These are phyloP conservation scores for Chascanopsetta lugubris DNA, from an alignment of 2,113 vertebrate species.

Conservation along the genomic window DNA sequence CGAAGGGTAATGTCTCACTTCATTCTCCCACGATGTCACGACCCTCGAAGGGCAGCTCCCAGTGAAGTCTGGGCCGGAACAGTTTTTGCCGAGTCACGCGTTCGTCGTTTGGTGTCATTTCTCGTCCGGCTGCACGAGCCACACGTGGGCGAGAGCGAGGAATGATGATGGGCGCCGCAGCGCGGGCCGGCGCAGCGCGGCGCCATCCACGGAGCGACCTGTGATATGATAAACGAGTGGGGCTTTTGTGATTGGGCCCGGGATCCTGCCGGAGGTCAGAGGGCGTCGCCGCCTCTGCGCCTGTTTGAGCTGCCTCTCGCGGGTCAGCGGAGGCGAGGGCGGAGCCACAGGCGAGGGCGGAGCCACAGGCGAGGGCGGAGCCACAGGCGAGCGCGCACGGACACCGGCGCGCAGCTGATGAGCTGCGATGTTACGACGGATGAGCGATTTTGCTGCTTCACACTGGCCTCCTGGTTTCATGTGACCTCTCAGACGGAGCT, in stretches of 20 bases:
- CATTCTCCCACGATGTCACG: conserved; percentile 31
- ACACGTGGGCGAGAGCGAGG: conserved; percentile 29
- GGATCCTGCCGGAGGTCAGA: conserved; percentile 62
- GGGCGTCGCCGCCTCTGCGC: conserved; percentile 53
- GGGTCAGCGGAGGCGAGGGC: conserved; percentile 67
- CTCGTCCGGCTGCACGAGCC: conserved; percentile 15
- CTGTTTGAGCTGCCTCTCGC: conserved; percentile 63
- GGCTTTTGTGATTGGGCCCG: conserved; percentile 68
- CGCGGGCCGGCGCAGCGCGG: too few species aligned
- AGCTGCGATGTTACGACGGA: too few species aligned
- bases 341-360: conserved; percentile 57
- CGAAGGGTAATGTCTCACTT: conserved; percentile 46
- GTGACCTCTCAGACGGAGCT: too few species aligned
- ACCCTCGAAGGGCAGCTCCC: neutral
- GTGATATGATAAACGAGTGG: conserved; percentile 61
- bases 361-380: conserved; percentile 62
- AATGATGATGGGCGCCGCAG: conserved; percentile 32
- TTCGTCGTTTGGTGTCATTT: neutral
- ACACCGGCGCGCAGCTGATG: too few species aligned
- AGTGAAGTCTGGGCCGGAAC: neutral
- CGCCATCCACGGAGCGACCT: conserved; percentile 41
- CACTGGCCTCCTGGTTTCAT: too few species aligned
- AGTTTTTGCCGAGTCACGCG: conserved; percentile 18
- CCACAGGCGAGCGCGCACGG: conserved; percentile 45
- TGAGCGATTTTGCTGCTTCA: too few species aligned